Evolutionary conservation across 2,888 invertebrate species (phyloP).

Genomic region (Galerucella calmariensis): DNA sequence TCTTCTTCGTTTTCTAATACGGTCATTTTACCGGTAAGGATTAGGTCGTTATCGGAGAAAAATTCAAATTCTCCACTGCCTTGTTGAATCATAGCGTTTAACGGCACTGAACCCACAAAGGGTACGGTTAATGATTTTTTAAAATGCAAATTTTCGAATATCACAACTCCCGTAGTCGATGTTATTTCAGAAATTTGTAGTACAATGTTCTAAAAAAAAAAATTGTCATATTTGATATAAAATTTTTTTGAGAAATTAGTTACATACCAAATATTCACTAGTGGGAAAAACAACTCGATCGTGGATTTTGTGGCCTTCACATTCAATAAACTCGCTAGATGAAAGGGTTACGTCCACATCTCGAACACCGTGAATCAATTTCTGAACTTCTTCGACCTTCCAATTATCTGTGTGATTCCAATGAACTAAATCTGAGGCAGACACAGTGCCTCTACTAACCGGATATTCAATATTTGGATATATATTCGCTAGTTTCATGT

Average conservation of each 20-base stretch:
- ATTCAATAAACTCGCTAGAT: slow-evolving; percentile 64
- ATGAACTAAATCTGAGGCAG: slow-evolving; percentile 82
- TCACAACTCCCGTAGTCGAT: slow-evolving; percentile 53
- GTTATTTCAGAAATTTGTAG: slow-evolving; percentile 54
- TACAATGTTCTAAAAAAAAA: slow-evolving; percentile 53
- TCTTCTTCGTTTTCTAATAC: slow-evolving; percentile 70
- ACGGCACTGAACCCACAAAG: slow-evolving; percentile 60
- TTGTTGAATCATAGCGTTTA: slow-evolving; percentile 62
- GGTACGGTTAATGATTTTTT: slow-evolving; percentile 57
- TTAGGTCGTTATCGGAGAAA: slow-evolving; percentile 69
- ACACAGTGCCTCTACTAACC: slow-evolving; percentile 87
- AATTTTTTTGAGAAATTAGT: background rate
- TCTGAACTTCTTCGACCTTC: slow-evolving; percentile 65
- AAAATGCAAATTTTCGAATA: slow-evolving; percentile 62
- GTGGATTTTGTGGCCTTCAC: slow-evolving; percentile 59
- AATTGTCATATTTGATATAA: slow-evolving; percentile 10
- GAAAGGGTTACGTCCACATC: slow-evolving; percentile 65
- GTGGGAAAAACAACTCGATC: slow-evolving; percentile 58
- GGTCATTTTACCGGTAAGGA: slow-evolving; percentile 77
- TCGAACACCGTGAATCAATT: slow-evolving; percentile 57
- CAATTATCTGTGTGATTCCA: slow-evolving; percentile 92
- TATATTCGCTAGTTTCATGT: slow-evolving; percentile 79
- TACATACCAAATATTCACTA: slow-evolving; percentile 58
- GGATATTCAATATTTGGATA: slow-evolving; percentile 85
- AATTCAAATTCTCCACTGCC: slow-evolving; percentile 64